Percentiles rank a stretch among this genome's conserved stretches.
Conservation (phyloP, 2,797 vertebrate genomes). For the Miichthys miiuy region DNA sequence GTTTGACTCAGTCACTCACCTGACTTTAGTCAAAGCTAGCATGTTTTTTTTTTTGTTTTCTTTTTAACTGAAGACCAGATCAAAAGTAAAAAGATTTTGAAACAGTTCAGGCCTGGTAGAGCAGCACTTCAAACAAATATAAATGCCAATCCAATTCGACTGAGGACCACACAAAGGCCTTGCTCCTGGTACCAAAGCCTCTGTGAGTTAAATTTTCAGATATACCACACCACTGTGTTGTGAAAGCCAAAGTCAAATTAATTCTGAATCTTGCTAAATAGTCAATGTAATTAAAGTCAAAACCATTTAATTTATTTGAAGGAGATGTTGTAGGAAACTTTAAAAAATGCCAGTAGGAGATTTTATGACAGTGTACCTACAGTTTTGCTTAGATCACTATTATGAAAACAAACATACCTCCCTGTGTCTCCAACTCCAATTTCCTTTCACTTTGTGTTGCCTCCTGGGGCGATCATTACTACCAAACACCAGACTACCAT, state of each 20-base stretch:
- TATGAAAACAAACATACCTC: slow-evolving; percentile 57
- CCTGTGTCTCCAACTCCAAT: slow-evolving; percentile 48
- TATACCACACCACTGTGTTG: too few species aligned
- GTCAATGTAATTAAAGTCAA: not conserved
- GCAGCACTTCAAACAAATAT: slow-evolving; percentile 6
- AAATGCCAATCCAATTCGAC: not conserved
- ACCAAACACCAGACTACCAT: slow-evolving; percentile 24
- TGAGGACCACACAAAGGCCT: not conserved
- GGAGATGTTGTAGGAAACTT: not conserved
- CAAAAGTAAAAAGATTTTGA: not conserved
- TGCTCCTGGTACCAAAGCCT: not conserved
- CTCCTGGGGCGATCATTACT: slow-evolving; percentile 22
- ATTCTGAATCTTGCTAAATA: not conserved
- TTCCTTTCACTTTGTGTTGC: slow-evolving; percentile 47
- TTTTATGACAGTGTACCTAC: slow-evolving; percentile 25
- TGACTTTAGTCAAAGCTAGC: not conserved
- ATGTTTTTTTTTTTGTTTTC: not conserved
- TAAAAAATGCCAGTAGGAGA: not conserved
- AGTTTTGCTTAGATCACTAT: slow-evolving; percentile 27
- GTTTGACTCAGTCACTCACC: not conserved
- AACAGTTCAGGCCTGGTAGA: not conserved
- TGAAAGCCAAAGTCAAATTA: not conserved
- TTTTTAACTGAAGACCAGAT: not conserved
- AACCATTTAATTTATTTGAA: not conserved
- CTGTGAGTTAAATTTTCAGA: not conserved